These are phyloP conservation scores for Parauchenoglanis punctatus DNA, from an alignment of 2,797 vertebrate species.

Conservation along the genomic window DNA sequence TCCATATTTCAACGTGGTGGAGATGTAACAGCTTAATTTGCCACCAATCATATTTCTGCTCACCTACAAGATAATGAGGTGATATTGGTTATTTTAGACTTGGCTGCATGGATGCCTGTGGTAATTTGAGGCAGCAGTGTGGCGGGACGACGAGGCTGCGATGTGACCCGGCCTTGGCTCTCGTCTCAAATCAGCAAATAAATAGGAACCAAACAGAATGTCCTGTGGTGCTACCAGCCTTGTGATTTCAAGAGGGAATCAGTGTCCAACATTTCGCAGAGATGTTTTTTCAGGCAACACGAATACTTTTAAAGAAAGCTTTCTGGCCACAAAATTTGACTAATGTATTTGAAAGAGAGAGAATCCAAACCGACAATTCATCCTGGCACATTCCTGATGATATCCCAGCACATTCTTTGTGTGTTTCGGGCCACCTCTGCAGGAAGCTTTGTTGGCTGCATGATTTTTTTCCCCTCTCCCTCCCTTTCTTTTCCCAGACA, in stretches of 20 bases:
- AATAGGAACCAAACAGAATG: conserved; percentile 42
- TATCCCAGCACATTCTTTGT: conserved; percentile 58
- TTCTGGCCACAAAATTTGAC: conserved; percentile 52
- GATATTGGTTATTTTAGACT: conserved; percentile 58
- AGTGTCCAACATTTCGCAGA: conserved; percentile 22
- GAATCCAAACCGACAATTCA: conserved; percentile 51
- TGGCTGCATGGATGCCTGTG: conserved; percentile 53
- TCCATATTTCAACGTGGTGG: conserved; percentile 55
- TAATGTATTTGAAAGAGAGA: conserved; percentile 51
- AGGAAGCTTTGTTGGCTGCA: conserved; percentile 51
- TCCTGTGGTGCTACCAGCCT: conserved; percentile 16
- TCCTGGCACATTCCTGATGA: conserved; percentile 55
- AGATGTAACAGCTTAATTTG: conserved; percentile 64
- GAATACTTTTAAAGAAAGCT: conserved; percentile 49
- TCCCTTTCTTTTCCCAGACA: conserved; percentile 53
- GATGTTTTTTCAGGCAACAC: conserved; percentile 41
- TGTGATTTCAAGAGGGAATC: conserved; percentile 28
- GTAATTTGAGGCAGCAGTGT: conserved; percentile 50
- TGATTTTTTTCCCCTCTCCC: conserved; percentile 37
- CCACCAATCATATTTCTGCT: conserved; percentile 63
- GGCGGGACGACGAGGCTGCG: conserved; percentile 43
- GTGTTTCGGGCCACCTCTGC: conserved; percentile 55
- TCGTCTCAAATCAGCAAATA: conserved; percentile 40
- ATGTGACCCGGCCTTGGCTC: conserved; percentile 33
- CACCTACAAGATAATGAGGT: conserved; percentile 58